Conservation (phyloP, 1,140 invertebrate species). For the Tachypleus tridentatus region DNA sequence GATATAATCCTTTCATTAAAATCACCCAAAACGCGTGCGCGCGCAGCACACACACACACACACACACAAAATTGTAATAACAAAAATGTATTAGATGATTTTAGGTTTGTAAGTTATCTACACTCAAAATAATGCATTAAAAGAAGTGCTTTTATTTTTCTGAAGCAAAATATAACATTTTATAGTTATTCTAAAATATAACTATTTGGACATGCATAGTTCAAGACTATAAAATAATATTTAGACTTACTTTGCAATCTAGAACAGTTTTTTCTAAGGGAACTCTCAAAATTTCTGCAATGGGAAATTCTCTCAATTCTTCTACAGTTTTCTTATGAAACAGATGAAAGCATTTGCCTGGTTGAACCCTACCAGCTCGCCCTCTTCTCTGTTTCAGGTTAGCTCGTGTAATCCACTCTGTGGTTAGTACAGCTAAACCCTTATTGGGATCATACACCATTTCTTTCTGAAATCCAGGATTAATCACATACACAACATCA, state of each 20-base stretch:
- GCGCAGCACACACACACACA: too few relatives aligned
- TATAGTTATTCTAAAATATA: slow-evolving; percentile 66
- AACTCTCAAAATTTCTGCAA: slow-evolving; percentile 56
- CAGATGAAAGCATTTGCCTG: slow-evolving; percentile 76
- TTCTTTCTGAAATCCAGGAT: slow-evolving; percentile 88
- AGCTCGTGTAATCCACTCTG: slow-evolving; percentile 77
- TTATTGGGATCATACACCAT: slow-evolving; percentile 55
- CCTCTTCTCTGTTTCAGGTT: slow-evolving; percentile 77
- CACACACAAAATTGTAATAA: slow-evolving; percentile 31
- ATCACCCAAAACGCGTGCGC: too few relatives aligned
- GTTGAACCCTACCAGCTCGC: slow-evolving; percentile 68
- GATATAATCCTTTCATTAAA: too few relatives aligned
- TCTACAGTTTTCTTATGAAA: slow-evolving; percentile 54
- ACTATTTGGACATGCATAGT: slow-evolving; percentile 50
- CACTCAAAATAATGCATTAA: too few relatives aligned
- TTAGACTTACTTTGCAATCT: slow-evolving; percentile 8
- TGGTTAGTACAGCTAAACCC: slow-evolving; percentile 61
- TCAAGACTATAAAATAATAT: neutral
- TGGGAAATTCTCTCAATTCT: slow-evolving; percentile 41
- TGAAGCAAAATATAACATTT: too few relatives aligned
- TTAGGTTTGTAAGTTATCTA: too few relatives aligned
- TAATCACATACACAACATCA: slow-evolving; percentile 87
- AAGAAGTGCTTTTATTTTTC: too few relatives aligned
- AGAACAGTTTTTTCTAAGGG: slow-evolving; percentile 70
- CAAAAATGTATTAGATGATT: slow-evolving; percentile 10